Conservation (phyloP, 2,797 vertebrate species). For the Chelmon rostratus region DNA sequence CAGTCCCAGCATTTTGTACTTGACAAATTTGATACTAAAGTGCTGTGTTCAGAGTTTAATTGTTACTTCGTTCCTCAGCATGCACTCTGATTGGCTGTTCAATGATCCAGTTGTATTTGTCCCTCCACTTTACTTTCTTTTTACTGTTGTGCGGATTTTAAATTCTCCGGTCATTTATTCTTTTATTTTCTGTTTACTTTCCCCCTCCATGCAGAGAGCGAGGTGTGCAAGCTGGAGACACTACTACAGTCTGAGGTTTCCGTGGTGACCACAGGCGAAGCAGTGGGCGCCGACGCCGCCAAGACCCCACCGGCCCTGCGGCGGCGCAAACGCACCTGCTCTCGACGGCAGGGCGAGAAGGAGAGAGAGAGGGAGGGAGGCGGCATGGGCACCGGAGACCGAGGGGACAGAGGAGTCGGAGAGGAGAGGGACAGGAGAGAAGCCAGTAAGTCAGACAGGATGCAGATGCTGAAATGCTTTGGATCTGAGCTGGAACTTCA, state of each 20-base stretch:
- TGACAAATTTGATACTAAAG: neutral
- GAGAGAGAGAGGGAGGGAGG: conserved; percentile 80
- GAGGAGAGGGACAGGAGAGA: conserved; percentile 78
- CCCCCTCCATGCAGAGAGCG: conserved; percentile 81
- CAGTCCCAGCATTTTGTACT: neutral
- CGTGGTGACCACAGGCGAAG: conserved; percentile 85
- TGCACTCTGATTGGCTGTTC: neutral
- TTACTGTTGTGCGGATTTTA: neutral
- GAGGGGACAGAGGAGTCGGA: conserved; percentile 71
- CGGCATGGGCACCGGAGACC: conserved; percentile 51
- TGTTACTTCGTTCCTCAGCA: neutral
- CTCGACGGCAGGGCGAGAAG: conserved; percentile 85
- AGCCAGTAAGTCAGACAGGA: conserved; percentile 63
- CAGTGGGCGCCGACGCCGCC: conserved; percentile 76
- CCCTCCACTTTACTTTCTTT: neutral
- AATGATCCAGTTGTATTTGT: neutral
- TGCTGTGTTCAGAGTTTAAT: neutral
- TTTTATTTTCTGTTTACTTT: neutral
- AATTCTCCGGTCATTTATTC: neutral
- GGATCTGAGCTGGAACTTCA: neutral
- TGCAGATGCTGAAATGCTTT: neutral
- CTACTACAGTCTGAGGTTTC: conserved; percentile 88
- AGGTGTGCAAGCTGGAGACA: conserved; percentile 89
- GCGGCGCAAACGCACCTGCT: conserved; percentile 89
- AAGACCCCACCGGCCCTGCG: conserved; percentile 85